Conservation (phyloP, 2,888 invertebrate species). For the Brachypalpus laphriformis region DNA sequence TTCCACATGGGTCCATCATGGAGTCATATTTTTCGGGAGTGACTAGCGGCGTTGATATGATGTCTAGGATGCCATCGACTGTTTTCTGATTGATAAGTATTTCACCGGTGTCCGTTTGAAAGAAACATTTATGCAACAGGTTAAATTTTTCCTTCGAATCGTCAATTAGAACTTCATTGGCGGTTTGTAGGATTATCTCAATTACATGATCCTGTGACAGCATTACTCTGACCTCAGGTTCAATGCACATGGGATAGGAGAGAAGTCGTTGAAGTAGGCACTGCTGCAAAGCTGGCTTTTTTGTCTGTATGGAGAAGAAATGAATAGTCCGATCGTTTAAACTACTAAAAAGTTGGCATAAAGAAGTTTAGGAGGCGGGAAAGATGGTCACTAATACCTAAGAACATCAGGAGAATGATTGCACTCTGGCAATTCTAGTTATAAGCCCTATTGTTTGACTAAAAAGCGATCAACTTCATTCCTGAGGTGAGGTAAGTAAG, state of each 20-base stretch:
- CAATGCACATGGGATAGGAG: constrained; percentile 81
- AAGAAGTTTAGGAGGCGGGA: no score
- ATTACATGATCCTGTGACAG: constrained; percentile 77
- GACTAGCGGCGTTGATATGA: constrained; percentile 78
- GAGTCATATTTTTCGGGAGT: constrained; percentile 74
- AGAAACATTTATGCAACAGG: constrained; percentile 82
- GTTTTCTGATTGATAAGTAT: constrained; percentile 80
- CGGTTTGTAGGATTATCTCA: constrained; percentile 78
- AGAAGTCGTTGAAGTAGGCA: constrained; percentile 80
- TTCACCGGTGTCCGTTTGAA: constrained; percentile 81
- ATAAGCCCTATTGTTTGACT: no score
- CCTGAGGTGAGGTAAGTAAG: no score
- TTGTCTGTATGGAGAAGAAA: constrained; percentile 75
- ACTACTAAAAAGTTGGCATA: no score
- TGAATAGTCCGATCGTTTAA: no score
- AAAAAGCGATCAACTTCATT: no score
- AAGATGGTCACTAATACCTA: no score
- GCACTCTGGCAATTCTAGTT: no score
- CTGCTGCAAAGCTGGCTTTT: constrained; percentile 78
- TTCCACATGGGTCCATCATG: constrained; percentile 84
- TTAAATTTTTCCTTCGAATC: constrained; percentile 79
- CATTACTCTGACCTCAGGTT: constrained; percentile 79
- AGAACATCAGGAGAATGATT: no score
- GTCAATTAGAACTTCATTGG: constrained; percentile 68
- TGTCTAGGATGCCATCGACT: constrained; percentile 79